These are phyloP conservation scores for Auanema sp. DNA, from an alignment of 2,888 invertebrate species.

Conservation along the genomic window DNA sequence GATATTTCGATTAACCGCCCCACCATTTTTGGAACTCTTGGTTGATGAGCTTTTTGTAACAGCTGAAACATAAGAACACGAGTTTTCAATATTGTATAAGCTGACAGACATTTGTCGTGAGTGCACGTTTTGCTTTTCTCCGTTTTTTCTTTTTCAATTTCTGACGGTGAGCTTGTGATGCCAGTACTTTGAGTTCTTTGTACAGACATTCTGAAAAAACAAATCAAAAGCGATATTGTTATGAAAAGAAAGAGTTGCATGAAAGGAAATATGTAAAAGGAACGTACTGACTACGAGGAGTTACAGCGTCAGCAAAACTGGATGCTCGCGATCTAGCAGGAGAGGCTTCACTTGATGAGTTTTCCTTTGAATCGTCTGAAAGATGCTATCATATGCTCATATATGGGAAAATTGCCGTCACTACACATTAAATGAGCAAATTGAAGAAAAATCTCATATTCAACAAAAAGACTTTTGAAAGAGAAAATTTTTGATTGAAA, in stretches of 20 bases:
- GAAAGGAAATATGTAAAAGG: background rate
- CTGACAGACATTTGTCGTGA: background rate
- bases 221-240: background rate
- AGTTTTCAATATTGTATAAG: background rate
- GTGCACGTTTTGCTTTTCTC: background rate
- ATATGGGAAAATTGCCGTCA: no score
- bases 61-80: background rate
- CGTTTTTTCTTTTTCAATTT: background rate
- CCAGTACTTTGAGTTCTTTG: slow-evolving; percentile 33
- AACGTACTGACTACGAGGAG: slow-evolving; percentile 31
- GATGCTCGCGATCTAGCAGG: slow-evolving; percentile 23
- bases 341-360: slow-evolving; percentile 20
- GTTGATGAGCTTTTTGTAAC: slow-evolving; percentile 29
- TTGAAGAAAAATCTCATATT: background rate
- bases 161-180: background rate
- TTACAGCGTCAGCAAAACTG: slow-evolving; percentile 24
- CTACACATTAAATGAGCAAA: no score
- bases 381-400: background rate
- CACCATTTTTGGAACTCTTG: slow-evolving; percentile 23
- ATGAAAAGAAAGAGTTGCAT: background rate
- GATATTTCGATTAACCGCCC: slow-evolving; percentile 9
- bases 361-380: slow-evolving; percentile 24
- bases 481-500: background rate
- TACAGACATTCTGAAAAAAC: slow-evolving; percentile 24
- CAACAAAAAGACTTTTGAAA: background rate